Conservation (phyloP, 2,797 vertebrate genomes). For the Channa striata region DNA sequence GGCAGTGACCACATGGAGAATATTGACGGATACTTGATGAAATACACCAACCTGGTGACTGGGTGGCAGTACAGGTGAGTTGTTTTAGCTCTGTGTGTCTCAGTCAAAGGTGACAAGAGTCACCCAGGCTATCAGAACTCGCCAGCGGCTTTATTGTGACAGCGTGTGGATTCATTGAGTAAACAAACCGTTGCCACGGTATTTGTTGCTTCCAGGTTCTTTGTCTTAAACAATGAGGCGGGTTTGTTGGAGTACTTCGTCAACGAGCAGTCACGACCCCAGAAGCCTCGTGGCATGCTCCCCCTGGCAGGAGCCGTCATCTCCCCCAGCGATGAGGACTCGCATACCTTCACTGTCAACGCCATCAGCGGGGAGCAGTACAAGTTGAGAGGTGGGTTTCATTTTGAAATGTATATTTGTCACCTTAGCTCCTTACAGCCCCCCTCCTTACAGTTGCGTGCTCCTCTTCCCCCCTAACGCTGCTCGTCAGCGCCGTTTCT, state of each 20-base stretch:
- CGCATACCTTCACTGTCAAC: slow-evolving; percentile 97
- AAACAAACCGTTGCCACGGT: background rate
- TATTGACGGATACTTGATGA: slow-evolving; percentile 96
- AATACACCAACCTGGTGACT: slow-evolving; percentile 99
- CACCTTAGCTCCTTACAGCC: background rate
- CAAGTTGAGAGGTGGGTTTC: slow-evolving; percentile 92
- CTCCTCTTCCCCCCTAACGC: background rate
- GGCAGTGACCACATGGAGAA: slow-evolving; percentile 98
- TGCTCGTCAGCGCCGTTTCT: slow-evolving; percentile 8
- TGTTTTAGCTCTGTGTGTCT: no score
- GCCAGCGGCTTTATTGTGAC: no score
- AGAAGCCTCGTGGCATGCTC: slow-evolving; percentile 95
- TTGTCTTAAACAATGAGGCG: slow-evolving; percentile 96
- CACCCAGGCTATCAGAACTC: background rate
- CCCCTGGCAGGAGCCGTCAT: slow-evolving; percentile 97
- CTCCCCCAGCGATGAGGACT: slow-evolving; percentile 98
- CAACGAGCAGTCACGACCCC: slow-evolving; percentile 93
- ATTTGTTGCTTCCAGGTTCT: slow-evolving; percentile 85
- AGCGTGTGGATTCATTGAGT: background rate
- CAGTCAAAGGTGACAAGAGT: no score
- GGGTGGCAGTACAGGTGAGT: slow-evolving; percentile 98
- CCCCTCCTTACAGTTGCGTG: no score
- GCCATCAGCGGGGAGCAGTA: slow-evolving; percentile 98
- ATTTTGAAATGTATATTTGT: background rate
- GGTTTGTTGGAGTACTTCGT: slow-evolving; percentile 98